Base-by-base conservation (phyloP, 2,113 vertebrate species). In the Ginglymostoma cirratum region DNA sequence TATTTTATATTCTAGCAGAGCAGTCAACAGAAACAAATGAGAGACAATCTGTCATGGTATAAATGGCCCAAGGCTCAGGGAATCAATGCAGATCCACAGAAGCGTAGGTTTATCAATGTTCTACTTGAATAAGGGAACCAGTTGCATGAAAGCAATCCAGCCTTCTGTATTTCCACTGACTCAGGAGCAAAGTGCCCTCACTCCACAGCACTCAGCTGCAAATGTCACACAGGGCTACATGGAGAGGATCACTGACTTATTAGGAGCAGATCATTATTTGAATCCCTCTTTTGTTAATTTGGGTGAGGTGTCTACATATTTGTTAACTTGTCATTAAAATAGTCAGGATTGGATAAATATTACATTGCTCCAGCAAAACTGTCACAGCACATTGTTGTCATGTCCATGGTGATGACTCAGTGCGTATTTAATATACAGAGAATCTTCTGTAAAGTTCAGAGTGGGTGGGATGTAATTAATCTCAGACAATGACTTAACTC, bases 391-490 rank as follows among this genome's bases (percentile, higher is more conserved):
- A 19, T 67, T 38, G 55, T 89, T 48, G 10, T 89, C 10, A 24
- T 89, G 48, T 6, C 10, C 30, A 15, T 30, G 87, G n/a, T 15
- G 34, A 52, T 55, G 48, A 61, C 45, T 52, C 85, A 52, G 45
- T 90, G 87, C 52, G 3, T 61, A 23, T 61, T 38, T 92, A 92
- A 61, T 92, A 65, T 65, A 6, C 17, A 6, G n/a, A n/a, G 55
- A 38, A 67, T 23, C n/a, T 66, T 30, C 52, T 34, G 27, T 61
- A 65, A 83, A 90, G 27, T 66, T 93, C 89, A 66, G 34, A n/a
- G 61, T 93, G 89, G 89, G 89, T 67, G 89, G 89, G 61, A 23
- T 66, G 23, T 66, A 93, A 93, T 93, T 93, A 93, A 93, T 66
- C 61, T 67, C 61, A 66, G 61, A 65, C 52, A 55, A 55, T 90